A percentile compares a stretch with the other conserved stretches of the same genome.
Conservation (phyloP, 2,888 invertebrate species). For the Dastarcus helophoroides region DNA sequence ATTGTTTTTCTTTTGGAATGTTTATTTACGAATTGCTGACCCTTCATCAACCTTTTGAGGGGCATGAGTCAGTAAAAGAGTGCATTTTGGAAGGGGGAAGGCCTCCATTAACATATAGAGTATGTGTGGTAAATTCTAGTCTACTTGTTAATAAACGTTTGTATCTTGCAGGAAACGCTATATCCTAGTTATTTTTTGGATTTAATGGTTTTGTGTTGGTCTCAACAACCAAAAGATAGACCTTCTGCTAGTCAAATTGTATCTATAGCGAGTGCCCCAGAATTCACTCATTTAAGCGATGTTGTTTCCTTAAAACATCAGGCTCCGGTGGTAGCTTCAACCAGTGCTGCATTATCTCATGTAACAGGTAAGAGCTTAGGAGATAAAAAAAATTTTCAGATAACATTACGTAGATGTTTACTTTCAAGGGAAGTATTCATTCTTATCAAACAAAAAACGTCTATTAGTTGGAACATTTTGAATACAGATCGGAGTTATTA, state of each 20-base stretch:
- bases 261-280: slow-evolving; percentile 83
- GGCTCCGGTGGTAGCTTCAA: slow-evolving; percentile 53
- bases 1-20: slow-evolving; percentile 99
- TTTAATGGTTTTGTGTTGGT: slow-evolving; percentile 94
- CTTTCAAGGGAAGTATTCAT: too few relatives aligned
- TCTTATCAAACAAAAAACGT: too few relatives aligned
- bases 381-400: too few relatives aligned
- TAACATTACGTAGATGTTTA: too few relatives aligned
- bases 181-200: slow-evolving; percentile 86
- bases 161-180: slow-evolving; percentile 52
- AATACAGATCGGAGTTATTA: too few relatives aligned
- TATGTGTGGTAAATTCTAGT: slow-evolving; percentile 29
- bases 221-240: slow-evolving; percentile 70
- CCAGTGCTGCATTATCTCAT: slow-evolving; percentile 39
- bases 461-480: too few relatives aligned
- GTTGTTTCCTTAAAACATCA: slow-evolving; percentile 61
- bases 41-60: slow-evolving; percentile 88
- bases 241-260: slow-evolving; percentile 93
- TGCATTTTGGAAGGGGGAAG: slow-evolving; percentile 90
- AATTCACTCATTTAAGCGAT: slow-evolving; percentile 81
- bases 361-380: slow-evolving; percentile 40
- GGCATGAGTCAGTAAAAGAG: slow-evolving; percentile 93
- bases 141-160: neutral
- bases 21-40: slow-evolving; percentile 92
- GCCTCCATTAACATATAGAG: slow-evolving; percentile 76